Evolutionary conservation across 2,113 vertebrate species (phyloP).

Genomic region (Sinocyclocheilus rhinocerous): DNA sequence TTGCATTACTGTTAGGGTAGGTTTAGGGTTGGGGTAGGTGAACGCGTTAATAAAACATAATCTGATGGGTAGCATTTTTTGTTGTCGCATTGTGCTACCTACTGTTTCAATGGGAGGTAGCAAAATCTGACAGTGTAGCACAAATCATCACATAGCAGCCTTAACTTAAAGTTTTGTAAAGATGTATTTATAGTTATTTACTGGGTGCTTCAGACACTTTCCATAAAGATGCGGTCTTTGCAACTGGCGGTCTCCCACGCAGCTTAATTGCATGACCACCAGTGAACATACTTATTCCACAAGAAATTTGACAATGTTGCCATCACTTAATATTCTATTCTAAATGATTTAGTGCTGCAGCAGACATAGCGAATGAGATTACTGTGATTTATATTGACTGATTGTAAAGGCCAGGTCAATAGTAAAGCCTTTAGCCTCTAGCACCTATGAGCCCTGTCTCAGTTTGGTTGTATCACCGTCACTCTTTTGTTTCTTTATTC

Average conservation of each 20-base stretch:
- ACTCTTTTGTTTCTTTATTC: slow-evolving; percentile 39
- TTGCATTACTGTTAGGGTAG: too few relatives aligned
- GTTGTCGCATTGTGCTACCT: too few relatives aligned
- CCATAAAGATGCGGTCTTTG: background rate
- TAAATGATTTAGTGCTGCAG: background rate
- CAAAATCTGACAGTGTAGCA: too few relatives aligned
- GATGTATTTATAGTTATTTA: too few relatives aligned
- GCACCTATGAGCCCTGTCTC: slow-evolving; percentile 14
- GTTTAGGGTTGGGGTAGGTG: too few relatives aligned
- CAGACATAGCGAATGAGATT: slow-evolving; percentile 46
- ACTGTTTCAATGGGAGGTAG: too few relatives aligned
- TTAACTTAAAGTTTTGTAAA: background rate
- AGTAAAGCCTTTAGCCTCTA: slow-evolving; percentile 43
- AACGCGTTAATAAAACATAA: too few relatives aligned
- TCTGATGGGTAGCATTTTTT: too few relatives aligned
- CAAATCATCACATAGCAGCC: background rate
- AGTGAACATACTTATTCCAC: background rate
- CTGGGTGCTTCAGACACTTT: background rate
- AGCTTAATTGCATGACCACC: background rate
- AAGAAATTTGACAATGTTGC: background rate
- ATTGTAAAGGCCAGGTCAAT: slow-evolving; percentile 53
- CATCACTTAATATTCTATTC: background rate
- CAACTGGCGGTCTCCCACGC: background rate
- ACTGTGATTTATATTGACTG: slow-evolving; percentile 25
- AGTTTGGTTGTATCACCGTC: slow-evolving; percentile 27